Evolutionary conservation across 2,888 invertebrate species (phyloP), one percentile per base, ranked within the genome.

Genomic region (Amitus sp.): DNA sequence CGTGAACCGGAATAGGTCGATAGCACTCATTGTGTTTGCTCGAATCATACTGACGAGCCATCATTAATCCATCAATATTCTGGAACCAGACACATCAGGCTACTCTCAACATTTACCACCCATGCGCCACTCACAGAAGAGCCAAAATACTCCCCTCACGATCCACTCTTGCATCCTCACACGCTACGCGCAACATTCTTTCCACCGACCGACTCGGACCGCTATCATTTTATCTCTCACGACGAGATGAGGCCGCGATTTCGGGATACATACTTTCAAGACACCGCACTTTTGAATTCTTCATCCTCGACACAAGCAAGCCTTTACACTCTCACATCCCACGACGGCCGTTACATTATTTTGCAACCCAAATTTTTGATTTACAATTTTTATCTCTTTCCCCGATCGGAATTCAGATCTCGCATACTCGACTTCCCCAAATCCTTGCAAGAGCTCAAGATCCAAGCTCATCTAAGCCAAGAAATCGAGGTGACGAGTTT

Each of bases 61-160:
- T 80, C 81, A 82, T 79, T 74, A 82, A 77, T 70, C 82, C 80
- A 77, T 82, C 82, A 77, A 82, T 82, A 72, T 81, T 82, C 82
- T 82, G 82, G 70, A 82, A 82, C 81, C 80, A 82, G 82, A 82
- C 79, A 80, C 80, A 79, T 77, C 79, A 78, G 75, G n/a, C n/a
- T n/a, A n/a, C 77, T 75, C 79, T 76, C 79, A 80, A 75, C 42
- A 3, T 42, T 42, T 10, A 18, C 15, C 15, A 39, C 42, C 2
- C 13, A 39, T 39, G 39, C 15, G 15, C 18, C 39, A 39, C 10
- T 12, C 34, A n/a, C n/a, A n/a, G n/a, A n/a, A n/a, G n/a, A n/a
- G n/a, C n/a, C 23, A 23, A 23, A 23, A 23, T 23, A 23, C 23
- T 23, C 23, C 23, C 23, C 23, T 7, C 4, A 23, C 23, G 7